These are phyloP conservation scores for Euwallacea similis DNA, from an alignment of 1,140 invertebrate genomes.

Conservation along the genomic window DNA sequence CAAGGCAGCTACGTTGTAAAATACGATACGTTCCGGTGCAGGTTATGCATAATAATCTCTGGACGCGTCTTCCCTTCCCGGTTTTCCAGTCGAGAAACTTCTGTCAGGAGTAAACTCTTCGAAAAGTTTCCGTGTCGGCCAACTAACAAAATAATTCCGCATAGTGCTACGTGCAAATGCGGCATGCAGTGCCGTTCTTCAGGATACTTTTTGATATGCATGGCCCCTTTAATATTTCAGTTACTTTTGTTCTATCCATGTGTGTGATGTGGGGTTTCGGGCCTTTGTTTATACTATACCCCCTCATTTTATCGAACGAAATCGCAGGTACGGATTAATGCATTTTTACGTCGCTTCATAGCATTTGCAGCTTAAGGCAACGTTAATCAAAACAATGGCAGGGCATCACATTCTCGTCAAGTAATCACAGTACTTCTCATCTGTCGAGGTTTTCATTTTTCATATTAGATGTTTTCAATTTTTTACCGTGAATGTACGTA, in stretches of 20 bases:
- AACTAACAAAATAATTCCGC: slow-evolving; percentile 36
- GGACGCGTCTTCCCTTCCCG: slow-evolving; percentile 5
- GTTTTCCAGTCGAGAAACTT: slow-evolving; percentile 19
- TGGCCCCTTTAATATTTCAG: slow-evolving; percentile 44
- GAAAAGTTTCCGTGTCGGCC: slow-evolving; percentile 31
- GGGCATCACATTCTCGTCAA: no score
- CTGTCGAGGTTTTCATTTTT: no score
- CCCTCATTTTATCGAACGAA: no score
- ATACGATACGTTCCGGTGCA: slow-evolving; percentile 7
- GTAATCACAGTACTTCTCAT: no score
- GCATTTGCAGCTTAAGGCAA: no score
- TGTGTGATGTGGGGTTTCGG: no score
- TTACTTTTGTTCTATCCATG: slow-evolving; percentile 16
- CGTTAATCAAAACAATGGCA: no score
- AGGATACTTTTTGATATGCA: slow-evolving; percentile 43
- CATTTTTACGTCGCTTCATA: no score
- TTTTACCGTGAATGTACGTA: background rate
- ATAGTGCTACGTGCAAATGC: slow-evolving; percentile 33
- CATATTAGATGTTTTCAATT: background rate
- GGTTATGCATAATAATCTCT: slow-evolving; percentile 28
- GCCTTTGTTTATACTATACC: no score
- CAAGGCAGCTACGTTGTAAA: background rate
- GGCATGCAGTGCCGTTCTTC: slow-evolving; percentile 27
- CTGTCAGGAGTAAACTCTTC: slow-evolving; percentile 16
- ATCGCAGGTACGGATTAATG: no score